A percentile compares a stretch with the other conserved stretches of the same genome.
These are phyloP conservation scores for Hemicentrotus pulcherrimus DNA, from an alignment of 35 echinoderm and acorn worm species.

Conservation along the genomic window DNA sequence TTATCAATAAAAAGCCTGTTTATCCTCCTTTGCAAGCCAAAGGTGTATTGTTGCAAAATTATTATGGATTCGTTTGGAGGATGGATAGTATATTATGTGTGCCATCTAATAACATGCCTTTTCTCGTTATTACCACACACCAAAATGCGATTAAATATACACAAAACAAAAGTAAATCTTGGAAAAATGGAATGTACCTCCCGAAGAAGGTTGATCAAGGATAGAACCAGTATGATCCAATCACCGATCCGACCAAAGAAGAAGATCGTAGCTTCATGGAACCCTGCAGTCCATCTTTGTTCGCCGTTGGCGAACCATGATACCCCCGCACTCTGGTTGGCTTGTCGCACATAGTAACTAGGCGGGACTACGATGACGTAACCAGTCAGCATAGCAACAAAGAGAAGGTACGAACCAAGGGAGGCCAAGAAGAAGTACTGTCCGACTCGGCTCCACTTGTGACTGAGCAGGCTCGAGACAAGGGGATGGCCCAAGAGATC, in stretches of 20 bases:
- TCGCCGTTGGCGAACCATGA: constrained; percentile 68
- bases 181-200: constrained; percentile 57
- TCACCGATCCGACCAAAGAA: constrained; percentile 81
- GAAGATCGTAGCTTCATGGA: constrained; percentile 31
- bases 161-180: background rate
- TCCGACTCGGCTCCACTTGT: constrained; percentile 92
- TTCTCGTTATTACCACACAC: background rate
- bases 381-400: constrained; percentile 81
- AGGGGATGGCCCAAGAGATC: constrained; percentile 90
- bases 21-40: no score
- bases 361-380: constrained; percentile 88
- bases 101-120: background rate
- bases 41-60: no score
- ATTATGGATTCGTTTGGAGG: no score
- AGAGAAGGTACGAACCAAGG: constrained; percentile 73
- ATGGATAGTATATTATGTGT: background rate
- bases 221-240: constrained; percentile 80
- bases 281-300: constrained; percentile 62
- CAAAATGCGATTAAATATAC: background rate
- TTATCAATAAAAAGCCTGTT: no score
- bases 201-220: constrained; percentile 75
- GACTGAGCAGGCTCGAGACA: constrained; percentile 77
- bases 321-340: constrained; percentile 17
- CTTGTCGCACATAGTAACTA: constrained; percentile 59
- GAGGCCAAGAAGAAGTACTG: constrained; percentile 86